These are phyloP conservation scores for Caenorhabditis sp. DNA, from an alignment of 2,888 invertebrate genomes.

Conservation along the genomic window DNA sequence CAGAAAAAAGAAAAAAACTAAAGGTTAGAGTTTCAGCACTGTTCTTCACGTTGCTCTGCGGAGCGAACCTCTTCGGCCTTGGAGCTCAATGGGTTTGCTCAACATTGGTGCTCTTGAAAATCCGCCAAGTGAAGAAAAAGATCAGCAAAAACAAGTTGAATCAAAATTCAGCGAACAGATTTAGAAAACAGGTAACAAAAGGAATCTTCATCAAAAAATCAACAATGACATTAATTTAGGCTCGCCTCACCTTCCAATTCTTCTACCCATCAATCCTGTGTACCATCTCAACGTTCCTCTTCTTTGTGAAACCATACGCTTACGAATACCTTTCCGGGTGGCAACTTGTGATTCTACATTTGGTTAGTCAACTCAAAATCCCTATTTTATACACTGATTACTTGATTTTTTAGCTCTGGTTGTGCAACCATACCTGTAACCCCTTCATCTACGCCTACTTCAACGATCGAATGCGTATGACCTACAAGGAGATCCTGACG, in stretches of 20 bases:
- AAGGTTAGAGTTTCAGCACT: slow-evolving; percentile 58
- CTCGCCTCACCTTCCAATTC: slow-evolving; percentile 80
- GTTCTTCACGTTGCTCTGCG: slow-evolving; percentile 68
- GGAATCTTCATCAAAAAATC: neutral
- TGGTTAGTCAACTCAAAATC: slow-evolving; percentile 62
- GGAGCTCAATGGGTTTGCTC: slow-evolving; percentile 77
- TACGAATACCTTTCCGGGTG: slow-evolving; percentile 66
- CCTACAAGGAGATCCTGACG: slow-evolving; percentile 77
- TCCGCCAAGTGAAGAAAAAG: slow-evolving; percentile 79
- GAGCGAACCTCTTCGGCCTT: slow-evolving; percentile 70
- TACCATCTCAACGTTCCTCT: slow-evolving; percentile 78
- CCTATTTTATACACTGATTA: neutral
- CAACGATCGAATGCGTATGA: slow-evolving; percentile 80
- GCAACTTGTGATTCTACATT: slow-evolving; percentile 75
- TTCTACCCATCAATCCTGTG: slow-evolving; percentile 81
- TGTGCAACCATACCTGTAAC: slow-evolving; percentile 79
- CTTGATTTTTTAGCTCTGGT: slow-evolving; percentile 73
- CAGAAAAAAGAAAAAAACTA: slow-evolving; percentile 20
- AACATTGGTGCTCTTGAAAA: slow-evolving; percentile 78
- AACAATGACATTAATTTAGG: slow-evolving; percentile 65
- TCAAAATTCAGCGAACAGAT: slow-evolving; percentile 81
- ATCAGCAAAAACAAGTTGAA: slow-evolving; percentile 80
- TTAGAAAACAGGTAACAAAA: slow-evolving; percentile 77
- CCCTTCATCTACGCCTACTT: slow-evolving; percentile 82
- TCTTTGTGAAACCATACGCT: slow-evolving; percentile 77